Percentiles rank a stretch among this genome's conserved stretches.
Conservation (phyloP, 2,113 vertebrate species). For the Neodon shergylaensis region DNA sequence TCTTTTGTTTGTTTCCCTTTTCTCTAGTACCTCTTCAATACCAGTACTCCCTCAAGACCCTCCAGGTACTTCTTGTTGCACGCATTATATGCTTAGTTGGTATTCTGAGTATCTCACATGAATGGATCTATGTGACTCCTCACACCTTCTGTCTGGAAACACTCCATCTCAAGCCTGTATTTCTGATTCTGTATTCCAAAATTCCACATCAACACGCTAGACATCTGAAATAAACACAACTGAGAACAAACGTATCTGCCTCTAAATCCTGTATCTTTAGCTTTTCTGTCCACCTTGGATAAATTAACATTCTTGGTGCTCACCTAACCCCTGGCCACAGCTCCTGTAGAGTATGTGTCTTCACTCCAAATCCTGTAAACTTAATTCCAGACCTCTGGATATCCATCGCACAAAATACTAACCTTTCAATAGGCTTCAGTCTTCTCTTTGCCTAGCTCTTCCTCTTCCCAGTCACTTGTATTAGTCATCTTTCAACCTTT, state of each 20-base stretch:
- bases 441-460: not conserved
- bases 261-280: not conserved
- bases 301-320: not conserved
- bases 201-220: not conserved
- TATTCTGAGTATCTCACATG: not conserved
- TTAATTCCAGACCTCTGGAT: not conserved
- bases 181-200: constrained; percentile 28
- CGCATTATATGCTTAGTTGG: not conserved
- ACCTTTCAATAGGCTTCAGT: not conserved
- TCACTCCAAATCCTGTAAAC: not conserved
- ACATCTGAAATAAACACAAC: not conserved
- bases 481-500: not conserved
- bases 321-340: not conserved
- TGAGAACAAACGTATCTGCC: not conserved
- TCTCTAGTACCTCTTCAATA: constrained; percentile 19
- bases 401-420: constrained; percentile 6
- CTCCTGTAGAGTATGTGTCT: not conserved
- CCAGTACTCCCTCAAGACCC: not conserved
- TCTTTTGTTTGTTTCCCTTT: not conserved
- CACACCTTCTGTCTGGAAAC: not conserved
- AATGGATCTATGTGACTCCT: not conserved
- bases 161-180: not conserved
- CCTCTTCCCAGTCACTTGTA: not conserved
- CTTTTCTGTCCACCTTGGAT: constrained; percentile 3
- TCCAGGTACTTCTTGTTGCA: not conserved